Percentiles rank a stretch among this genome's conserved stretches.
Evolutionary conservation across 2,888 invertebrate genomes (phyloP).

Genomic region (Taenaris catops): DNA sequence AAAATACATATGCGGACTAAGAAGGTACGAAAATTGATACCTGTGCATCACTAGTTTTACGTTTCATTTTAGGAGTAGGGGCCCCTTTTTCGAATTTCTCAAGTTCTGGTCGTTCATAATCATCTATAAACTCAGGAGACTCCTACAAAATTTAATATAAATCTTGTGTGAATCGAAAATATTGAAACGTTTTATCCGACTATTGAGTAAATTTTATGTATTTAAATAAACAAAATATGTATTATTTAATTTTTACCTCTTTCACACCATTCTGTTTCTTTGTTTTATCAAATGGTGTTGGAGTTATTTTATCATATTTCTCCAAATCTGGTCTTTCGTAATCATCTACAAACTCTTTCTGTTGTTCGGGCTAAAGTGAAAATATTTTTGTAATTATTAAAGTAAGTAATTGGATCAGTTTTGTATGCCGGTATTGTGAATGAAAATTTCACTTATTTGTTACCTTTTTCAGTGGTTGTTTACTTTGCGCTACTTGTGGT

Average conservation of each 20-base stretch:
- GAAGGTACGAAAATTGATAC: slow-evolving; percentile 43
- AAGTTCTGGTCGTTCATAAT: slow-evolving; percentile 86
- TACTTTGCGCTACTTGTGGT: slow-evolving; percentile 57
- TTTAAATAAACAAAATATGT: too few species aligned
- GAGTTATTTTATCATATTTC: slow-evolving; percentile 81
- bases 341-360: slow-evolving; percentile 55
- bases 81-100: slow-evolving; percentile 83
- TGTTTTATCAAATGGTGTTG: slow-evolving; percentile 55
- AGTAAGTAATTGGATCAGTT: too few species aligned
- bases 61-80: slow-evolving; percentile 64
- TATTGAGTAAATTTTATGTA: too few species aligned
- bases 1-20: too few species aligned
- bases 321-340: slow-evolving; percentile 10
- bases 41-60: slow-evolving; percentile 57
- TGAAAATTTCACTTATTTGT: slow-evolving; percentile 18
- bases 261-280: slow-evolving; percentile 68
- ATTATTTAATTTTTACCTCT: slow-evolving; percentile 48
- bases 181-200: too few species aligned
- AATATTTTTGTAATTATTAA: slow-evolving; percentile 8
- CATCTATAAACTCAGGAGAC: slow-evolving; percentile 78
- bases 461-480: slow-evolving; percentile 63
- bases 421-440: too few species aligned
- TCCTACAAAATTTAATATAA: slow-evolving; percentile 46
- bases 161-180: too few species aligned
- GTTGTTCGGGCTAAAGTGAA: slow-evolving; percentile 54